Evolutionary conservation across 1,140 invertebrate species (phyloP).

Genomic region (Eueides isabella): DNA sequence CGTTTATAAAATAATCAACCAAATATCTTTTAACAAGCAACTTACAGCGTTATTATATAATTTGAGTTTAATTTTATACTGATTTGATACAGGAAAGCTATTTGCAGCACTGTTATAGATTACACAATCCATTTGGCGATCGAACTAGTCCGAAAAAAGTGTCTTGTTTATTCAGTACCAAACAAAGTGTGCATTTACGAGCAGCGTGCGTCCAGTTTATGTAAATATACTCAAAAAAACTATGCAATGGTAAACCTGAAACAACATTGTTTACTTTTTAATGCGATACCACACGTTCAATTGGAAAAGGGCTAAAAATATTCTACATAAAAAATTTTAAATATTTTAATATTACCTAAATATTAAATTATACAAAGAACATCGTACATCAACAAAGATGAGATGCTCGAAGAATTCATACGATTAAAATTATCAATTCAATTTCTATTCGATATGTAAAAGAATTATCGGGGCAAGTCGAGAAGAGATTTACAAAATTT

Average conservation of each 20-base stretch:
- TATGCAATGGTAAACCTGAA: slow-evolving; percentile 58
- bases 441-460: slow-evolving; percentile 63
- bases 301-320: slow-evolving; percentile 32
- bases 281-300: slow-evolving; percentile 52
- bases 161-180: slow-evolving; percentile 55
- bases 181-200: slow-evolving; percentile 67
- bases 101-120: slow-evolving; percentile 31
- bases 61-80: background rate
- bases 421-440: slow-evolving; percentile 56
- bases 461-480: slow-evolving; percentile 56
- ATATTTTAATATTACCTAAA: background rate
- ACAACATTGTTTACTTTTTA: slow-evolving; percentile 62
- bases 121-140: slow-evolving; percentile 60
- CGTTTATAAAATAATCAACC: too few species aligned
- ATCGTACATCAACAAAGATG: slow-evolving; percentile 30
- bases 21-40: background rate
- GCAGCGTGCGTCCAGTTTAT: slow-evolving; percentile 57
- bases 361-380: slow-evolving; percentile 22
- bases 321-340: background rate
- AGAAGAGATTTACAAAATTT: slow-evolving; percentile 74
- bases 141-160: slow-evolving; percentile 37
- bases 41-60: background rate
- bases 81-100: background rate
- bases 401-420: slow-evolving; percentile 37
- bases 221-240: slow-evolving; percentile 68